Percentiles rank a stretch among this genome's conserved stretches.
Conservation (phyloP, 1,140 invertebrate genomes). For the Hirudo medicinalis region DNA sequence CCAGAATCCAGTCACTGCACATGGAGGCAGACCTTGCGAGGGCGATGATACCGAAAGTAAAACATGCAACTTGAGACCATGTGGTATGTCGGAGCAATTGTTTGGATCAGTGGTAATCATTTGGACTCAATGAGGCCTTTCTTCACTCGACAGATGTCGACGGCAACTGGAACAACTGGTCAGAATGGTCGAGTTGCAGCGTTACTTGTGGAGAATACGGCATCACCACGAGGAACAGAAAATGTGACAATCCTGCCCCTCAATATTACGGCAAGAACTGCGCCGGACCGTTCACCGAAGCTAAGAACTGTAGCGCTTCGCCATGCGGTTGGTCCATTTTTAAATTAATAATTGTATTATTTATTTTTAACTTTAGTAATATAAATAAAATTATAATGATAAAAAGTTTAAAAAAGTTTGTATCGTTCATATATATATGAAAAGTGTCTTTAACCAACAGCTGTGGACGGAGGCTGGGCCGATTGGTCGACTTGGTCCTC, state of each 20-base stretch:
- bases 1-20: conserved; percentile 46
- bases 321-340: too few relatives aligned
- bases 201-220: conserved; percentile 24
- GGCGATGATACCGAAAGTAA: conserved; percentile 21
- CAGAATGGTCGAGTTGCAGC: not conserved
- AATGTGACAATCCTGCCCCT: conserved; percentile 32
- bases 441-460: not conserved
- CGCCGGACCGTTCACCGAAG: conserved; percentile 25
- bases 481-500: conserved; percentile 12
- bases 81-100: too few relatives aligned
- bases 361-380: too few relatives aligned
- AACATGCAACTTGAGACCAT: not conserved
- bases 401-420: too few relatives aligned
- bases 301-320: conserved; percentile 14
- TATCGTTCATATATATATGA: too few relatives aligned
- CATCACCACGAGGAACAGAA: conserved; percentile 24
- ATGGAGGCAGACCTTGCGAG: conserved; percentile 52
- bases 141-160: too few relatives aligned
- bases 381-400: too few relatives aligned
- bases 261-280: conserved; percentile 29
- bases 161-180: conserved; percentile 11
- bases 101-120: too few relatives aligned
- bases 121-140: too few relatives aligned
- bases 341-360: too few relatives aligned
- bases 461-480: conserved; percentile 21